Conservation (phyloP, 2,113 vertebrate species). For the Penelope pileata region DNA sequence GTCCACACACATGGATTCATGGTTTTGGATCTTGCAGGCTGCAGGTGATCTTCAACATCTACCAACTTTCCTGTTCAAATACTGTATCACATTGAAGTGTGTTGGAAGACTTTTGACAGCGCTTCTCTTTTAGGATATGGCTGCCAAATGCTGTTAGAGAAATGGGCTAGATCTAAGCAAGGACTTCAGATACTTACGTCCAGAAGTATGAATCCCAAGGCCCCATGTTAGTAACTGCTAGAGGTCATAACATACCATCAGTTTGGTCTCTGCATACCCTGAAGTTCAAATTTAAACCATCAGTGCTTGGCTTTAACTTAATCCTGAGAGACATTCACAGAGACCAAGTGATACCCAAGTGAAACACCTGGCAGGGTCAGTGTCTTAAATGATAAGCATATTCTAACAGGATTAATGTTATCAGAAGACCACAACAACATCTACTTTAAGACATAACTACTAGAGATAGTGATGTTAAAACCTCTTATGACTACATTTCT, state of each 20-base stretch:
- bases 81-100: not conserved
- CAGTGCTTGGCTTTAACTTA: not conserved
- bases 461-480: not conserved
- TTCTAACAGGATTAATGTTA: not conserved
- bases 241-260: not conserved
- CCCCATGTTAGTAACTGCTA: not conserved
- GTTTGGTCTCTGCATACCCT: not conserved
- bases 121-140: not conserved
- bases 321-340: not conserved
- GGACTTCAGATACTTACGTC: constrained; percentile 38
- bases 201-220: not conserved
- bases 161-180: constrained; percentile 53
- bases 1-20: not conserved
- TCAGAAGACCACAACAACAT: not conserved
- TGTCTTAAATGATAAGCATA: not conserved
- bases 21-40: constrained; percentile 44
- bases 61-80: not conserved
- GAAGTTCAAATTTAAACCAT: not conserved
- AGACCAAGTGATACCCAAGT: not conserved
- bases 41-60: not conserved
- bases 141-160: not conserved
- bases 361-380: not conserved
- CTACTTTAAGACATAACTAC: not conserved
- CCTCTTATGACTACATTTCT: not conserved
- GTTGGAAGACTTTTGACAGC: not conserved